A percentile compares a stretch with the other conserved stretches of the same genome.
Evolutionary conservation across 2,888 invertebrate species (phyloP).

Genomic region (Isotomurus palustris): DNA sequence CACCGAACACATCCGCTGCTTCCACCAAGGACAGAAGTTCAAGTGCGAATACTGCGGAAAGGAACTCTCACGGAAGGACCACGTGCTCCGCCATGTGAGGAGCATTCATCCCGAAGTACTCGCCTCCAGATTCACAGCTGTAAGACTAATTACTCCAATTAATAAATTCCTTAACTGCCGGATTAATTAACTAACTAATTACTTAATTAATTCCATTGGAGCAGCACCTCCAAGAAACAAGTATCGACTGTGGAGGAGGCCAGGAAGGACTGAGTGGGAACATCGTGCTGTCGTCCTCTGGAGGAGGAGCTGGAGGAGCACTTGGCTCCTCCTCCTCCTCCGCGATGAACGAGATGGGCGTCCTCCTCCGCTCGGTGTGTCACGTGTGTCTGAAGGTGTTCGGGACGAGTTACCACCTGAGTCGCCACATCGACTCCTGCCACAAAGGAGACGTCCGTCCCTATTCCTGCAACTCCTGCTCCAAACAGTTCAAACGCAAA

Average conservation of each 20-base stretch:
- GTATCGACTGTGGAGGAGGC: no score
- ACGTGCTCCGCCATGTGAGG: slow-evolving; percentile 31
- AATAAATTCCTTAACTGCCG: no score
- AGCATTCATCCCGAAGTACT: slow-evolving; percentile 42
- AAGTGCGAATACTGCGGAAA: slow-evolving; percentile 40
- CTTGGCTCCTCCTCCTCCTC: no score
- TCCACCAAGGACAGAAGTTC: slow-evolving; percentile 44
- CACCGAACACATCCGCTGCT: slow-evolving; percentile 41
- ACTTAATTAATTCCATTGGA: no score
- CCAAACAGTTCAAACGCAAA: slow-evolving; percentile 40
- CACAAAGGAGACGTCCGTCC: slow-evolving; percentile 41
- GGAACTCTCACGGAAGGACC: slow-evolving; percentile 19
- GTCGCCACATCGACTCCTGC: slow-evolving; percentile 39
- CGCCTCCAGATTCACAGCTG: slow-evolving; percentile 33
- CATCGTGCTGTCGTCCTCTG: no score
- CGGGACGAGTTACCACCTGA: slow-evolving; percentile 39
- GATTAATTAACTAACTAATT: no score
- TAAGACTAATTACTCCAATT: no score
- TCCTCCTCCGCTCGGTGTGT: slow-evolving; percentile 38
- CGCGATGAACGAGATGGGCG: slow-evolving; percentile 30
- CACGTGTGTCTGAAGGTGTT: slow-evolving; percentile 44
- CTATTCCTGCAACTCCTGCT: slow-evolving; percentile 34
- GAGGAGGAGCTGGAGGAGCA: not conserved
- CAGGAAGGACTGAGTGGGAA: no score
- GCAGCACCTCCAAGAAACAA: no score